Percentiles rank a stretch among this genome's conserved stretches.
Evolutionary conservation across 1,140 invertebrate species (phyloP).

Genomic region (Notospermus geniculatus): DNA sequence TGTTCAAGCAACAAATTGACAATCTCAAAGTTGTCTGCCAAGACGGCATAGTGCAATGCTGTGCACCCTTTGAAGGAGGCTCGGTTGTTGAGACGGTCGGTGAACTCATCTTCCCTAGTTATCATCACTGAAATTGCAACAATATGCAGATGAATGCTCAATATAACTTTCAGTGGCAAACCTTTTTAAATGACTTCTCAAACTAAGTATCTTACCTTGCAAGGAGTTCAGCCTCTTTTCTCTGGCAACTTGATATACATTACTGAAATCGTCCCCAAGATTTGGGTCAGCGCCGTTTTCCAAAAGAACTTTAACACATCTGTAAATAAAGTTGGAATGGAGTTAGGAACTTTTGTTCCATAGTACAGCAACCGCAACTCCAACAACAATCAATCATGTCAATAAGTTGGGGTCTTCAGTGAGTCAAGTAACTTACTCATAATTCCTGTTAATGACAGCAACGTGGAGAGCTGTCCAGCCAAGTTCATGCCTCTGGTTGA

Average conservation of each 20-base stretch:
- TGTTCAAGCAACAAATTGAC: constrained; percentile 51
- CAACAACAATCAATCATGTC: too few relatives aligned
- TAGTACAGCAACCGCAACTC: neutral
- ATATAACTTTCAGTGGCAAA: neutral
- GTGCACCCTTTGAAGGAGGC: constrained; percentile 80
- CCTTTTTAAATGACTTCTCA: neutral
- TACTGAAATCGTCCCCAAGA: constrained; percentile 75
- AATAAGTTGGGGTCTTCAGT: neutral
- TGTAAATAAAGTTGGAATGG: constrained; percentile 30
- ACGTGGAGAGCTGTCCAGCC: constrained; percentile 86
- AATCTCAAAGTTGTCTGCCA: constrained; percentile 68
- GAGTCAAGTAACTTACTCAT: constrained; percentile 47
- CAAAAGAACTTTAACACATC: constrained; percentile 68
- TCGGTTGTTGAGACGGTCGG: constrained; percentile 68
- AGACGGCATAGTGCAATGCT: constrained; percentile 83
- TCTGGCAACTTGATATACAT: constrained; percentile 61
- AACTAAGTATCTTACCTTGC: constrained; percentile 59
- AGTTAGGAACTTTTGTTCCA: neutral
- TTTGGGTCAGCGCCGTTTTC: constrained; percentile 77
- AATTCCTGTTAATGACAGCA: constrained; percentile 74
- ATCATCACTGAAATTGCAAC: constrained; percentile 65
- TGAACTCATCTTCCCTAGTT: constrained; percentile 78
- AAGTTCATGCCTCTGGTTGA: constrained; percentile 54
- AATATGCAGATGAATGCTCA: neutral
- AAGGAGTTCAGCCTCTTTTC: constrained; percentile 56